phyloP scores from a whole-genome alignment of 2,888 invertebrate species.

The Lasius platythorax region DNA sequence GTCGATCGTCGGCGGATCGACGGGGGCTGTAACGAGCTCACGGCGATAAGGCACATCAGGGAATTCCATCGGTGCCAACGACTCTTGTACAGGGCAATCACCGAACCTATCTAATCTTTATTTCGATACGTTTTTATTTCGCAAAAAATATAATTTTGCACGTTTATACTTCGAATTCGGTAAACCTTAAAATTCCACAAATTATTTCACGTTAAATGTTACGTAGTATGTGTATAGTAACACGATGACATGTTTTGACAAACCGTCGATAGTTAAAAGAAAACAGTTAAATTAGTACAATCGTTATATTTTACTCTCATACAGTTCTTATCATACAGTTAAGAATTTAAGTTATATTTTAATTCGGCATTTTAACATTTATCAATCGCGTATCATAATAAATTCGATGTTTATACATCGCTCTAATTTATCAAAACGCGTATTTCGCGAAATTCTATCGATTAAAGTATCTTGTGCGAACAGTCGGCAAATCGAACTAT shows the following conservation, averaged over 20 bases:
- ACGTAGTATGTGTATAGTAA: not conserved
- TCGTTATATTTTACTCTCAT: not conserved
- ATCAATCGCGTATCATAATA: not conserved
- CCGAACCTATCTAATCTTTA: conserved; percentile 12
- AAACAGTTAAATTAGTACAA: not conserved
- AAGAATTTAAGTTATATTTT: not conserved
- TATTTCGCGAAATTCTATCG: not conserved
- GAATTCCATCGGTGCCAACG: conserved; percentile 19
- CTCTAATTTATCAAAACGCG: too few relatives aligned
- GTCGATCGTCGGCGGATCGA: conserved; percentile 41
- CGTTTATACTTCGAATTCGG: not conserved
- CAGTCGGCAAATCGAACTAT: too few relatives aligned
- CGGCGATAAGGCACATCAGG: conserved; percentile 43
- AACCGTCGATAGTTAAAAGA: not conserved
- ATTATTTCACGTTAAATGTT: not conserved
- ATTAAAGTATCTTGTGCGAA: not conserved
- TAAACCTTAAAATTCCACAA: not conserved
- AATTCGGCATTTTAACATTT: not conserved
- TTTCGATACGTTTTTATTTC: not conserved
- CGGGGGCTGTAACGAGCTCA: conserved; percentile 36
- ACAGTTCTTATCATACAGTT: too few relatives aligned
- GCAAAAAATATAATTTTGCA: not conserved
- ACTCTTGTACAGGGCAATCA: conserved; percentile 14
- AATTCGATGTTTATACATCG: not conserved
- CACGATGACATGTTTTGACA: not conserved